Percentiles rank a stretch among this genome's conserved stretches.
phyloP scores from a whole-genome alignment of 2,113 vertebrate species.

The Sorex fumeus region DNA sequence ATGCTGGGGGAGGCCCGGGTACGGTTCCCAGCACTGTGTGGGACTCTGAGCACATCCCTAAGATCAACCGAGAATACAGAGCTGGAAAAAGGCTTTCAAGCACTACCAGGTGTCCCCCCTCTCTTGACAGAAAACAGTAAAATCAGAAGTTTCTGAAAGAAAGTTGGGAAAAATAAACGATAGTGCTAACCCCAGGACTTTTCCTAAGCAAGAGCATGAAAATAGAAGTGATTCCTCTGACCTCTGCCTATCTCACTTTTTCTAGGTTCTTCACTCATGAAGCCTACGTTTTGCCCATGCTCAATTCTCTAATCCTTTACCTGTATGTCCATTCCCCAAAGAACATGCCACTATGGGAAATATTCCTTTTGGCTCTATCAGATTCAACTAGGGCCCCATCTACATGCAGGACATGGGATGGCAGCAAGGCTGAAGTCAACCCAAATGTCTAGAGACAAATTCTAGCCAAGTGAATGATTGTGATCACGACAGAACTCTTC shows the following conservation, averaged over 20 bases:
- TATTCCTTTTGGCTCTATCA: not conserved
- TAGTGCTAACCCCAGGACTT: not conserved
- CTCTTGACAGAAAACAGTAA: no score
- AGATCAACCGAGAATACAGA: no score
- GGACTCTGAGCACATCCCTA: no score
- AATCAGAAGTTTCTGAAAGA: not conserved
- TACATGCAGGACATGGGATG: not conserved
- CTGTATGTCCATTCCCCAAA: not conserved
- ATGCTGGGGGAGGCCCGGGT: no score
- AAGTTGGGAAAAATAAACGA: constrained; percentile 27
- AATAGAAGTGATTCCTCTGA: not conserved
- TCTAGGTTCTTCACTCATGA: not conserved
- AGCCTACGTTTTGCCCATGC: no score
- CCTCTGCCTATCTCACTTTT: not conserved
- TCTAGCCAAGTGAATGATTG: not conserved
- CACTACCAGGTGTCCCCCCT: no score
- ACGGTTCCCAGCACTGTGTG: no score
- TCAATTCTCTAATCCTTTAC: not conserved
- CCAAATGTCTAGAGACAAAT: not conserved
- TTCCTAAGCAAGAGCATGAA: not conserved
- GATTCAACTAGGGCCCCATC: not conserved
- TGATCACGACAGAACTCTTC: not conserved
- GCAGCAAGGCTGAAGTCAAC: not conserved
- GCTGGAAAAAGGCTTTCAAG: no score
- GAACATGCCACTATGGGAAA: not conserved